Base-by-base conservation (phyloP, 2,888 invertebrate genomes). In the Polyploca ridens region DNA sequence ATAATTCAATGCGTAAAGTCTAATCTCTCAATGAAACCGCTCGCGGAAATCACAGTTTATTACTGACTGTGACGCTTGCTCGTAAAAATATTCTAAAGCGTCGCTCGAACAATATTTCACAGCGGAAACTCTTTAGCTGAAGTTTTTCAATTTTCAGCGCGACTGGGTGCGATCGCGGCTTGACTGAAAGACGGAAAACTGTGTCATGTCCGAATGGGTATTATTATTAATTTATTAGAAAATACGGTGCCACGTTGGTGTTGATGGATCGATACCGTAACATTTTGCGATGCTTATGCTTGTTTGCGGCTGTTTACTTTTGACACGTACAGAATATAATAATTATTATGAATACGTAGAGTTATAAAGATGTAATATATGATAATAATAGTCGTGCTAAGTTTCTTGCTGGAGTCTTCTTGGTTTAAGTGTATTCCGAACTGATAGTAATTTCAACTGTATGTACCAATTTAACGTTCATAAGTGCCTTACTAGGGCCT, bases 211-310 rank as follows among this genome's bases (percentile, higher is more conserved):
- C 10, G 57, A 13, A 41, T 3, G 41, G 13, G 35, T 8, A 62
- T 64, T 67, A 69, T 76, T 68, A 74, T 57, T 65, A 63, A 73
- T 74, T 70, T 74, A 76, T 69, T 68, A 70, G 64, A 72, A 73
- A 71, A 62, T 69, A 71, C 71, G 66, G 62, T 65, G 49, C 19
- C 14, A 41, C 41, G 13, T 11, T 61, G 16, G 54, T n/a, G 10
- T 54, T 19, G 10, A 19, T 54, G 19, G 54, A 54, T 54, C 54
- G 54, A 54, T 54, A 19, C 7, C 16, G 19, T 10, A 10, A 54
- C 54, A 54, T 54, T 16, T 54, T 3, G 10, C 16, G n/a, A 54
- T 19, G n/a, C 3, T 19, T 19, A 10, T 54, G 10, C 7, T 19
- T 19, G 16, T 54, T 49, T 2, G n/a, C 0, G 1, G 0, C n/a